Percentiles rank a stretch among this genome's conserved stretches.
Conservation (phyloP, 2,888 invertebrate species). For the Synergus japonicus region DNA sequence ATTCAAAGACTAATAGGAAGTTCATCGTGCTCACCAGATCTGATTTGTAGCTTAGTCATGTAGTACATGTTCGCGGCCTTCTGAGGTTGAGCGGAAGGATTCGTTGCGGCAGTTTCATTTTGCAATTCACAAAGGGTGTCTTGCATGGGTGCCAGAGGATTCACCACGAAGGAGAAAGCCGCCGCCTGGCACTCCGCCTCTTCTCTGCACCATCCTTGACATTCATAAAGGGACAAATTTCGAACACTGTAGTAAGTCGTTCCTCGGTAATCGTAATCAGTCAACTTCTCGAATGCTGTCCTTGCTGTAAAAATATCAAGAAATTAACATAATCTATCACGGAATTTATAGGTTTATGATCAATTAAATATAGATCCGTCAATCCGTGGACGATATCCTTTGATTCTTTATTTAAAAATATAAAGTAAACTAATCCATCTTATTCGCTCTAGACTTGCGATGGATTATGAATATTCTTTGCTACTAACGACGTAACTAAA, state of each 20-base stretch:
- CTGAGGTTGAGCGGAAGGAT: constrained; percentile 90
- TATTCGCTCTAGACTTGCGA: not conserved
- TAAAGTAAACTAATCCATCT: not conserved
- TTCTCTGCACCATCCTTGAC: constrained; percentile 96
- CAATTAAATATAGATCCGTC: not conserved
- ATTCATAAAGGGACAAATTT: constrained; percentile 94
- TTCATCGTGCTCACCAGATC: constrained; percentile 81
- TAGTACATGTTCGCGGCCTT: constrained; percentile 95
- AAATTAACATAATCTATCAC: not conserved
- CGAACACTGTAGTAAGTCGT: constrained; percentile 95
- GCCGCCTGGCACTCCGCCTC: constrained; percentile 95
- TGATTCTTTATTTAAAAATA: not conserved
- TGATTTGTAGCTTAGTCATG: constrained; percentile 94
- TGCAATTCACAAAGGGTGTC: constrained; percentile 94
- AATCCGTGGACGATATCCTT: not conserved
- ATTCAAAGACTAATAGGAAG: not conserved
- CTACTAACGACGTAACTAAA: not conserved
- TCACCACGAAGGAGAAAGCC: constrained; percentile 95
- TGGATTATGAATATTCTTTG: not conserved
- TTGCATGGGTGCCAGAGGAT: constrained; percentile 94
- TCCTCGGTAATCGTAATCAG: constrained; percentile 94
- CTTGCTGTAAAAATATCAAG: constrained; percentile 81
- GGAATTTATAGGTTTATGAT: not conserved
- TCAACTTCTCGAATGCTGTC: constrained; percentile 95
- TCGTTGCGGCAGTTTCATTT: constrained; percentile 94